Conservation (phyloP, 2,113 vertebrate genomes). For the Corvus cornix region DNA sequence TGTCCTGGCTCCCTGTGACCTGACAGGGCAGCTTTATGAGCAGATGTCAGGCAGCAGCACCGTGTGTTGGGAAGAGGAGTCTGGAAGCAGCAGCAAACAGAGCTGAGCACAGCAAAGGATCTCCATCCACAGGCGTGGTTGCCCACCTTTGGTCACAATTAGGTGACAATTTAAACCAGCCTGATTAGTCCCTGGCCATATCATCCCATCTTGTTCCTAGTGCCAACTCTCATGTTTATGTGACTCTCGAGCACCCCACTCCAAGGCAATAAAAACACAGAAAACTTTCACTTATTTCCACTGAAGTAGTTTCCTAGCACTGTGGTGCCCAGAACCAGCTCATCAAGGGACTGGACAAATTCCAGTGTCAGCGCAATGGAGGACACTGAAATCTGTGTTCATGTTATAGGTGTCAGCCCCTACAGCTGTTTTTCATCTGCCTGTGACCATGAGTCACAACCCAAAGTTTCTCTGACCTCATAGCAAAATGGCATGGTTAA, state of each 20-base stretch:
- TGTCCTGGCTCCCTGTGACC: not conserved
- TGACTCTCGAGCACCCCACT: not conserved
- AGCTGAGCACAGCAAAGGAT: not conserved
- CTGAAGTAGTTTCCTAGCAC: not conserved
- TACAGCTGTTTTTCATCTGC: not conserved
- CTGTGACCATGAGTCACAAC: not conserved
- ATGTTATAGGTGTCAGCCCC: not conserved
- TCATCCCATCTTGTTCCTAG: not conserved
- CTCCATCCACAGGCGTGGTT: not conserved
- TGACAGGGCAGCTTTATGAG: not conserved
- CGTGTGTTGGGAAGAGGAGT: not conserved
- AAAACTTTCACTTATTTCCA: not conserved
- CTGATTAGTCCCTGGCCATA: not conserved
- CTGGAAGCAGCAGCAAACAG: not conserved
- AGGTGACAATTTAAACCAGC: not conserved
- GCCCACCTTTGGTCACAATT: not conserved
- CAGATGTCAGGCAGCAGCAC: accelerated
- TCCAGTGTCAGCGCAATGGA: not conserved
- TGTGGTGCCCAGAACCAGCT: not conserved
- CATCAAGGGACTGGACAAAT: not conserved
- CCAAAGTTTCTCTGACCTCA: not conserved
- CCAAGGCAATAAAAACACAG: not conserved
- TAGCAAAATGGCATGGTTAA: not conserved
- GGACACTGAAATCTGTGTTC: not conserved
- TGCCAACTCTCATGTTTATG: not conserved